Evolutionary conservation across 1,140 invertebrate species (phyloP).

Genomic region (Drosophila busckii): DNA sequence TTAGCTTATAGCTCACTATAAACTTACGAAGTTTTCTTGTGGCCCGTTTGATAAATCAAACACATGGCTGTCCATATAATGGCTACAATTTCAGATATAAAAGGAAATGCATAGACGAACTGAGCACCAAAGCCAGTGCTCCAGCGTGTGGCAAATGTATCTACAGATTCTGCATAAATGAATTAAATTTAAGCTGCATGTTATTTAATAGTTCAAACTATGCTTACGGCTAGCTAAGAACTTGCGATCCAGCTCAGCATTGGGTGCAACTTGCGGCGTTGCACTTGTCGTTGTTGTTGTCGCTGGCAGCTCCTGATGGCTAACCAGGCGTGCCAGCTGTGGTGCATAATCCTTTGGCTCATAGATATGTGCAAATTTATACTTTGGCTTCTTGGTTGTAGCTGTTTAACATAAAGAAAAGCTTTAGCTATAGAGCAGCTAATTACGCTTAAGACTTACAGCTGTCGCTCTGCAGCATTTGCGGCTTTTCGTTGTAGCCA

Average conservation of each 20-base stretch:
- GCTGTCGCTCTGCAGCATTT: slow-evolving; percentile 38
- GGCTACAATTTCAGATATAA: slow-evolving; percentile 67
- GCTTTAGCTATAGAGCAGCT: too few relatives aligned
- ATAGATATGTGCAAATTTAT: slow-evolving; percentile 50
- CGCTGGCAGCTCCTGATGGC: slow-evolving; percentile 16
- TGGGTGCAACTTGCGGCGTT: slow-evolving; percentile 35
- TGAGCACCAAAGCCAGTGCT: slow-evolving; percentile 48
- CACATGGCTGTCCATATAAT: slow-evolving; percentile 77
- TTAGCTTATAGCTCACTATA: not conserved
- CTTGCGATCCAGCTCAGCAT: slow-evolving; percentile 54
- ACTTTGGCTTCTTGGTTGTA: slow-evolving; percentile 47
- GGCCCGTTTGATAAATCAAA: slow-evolving; percentile 68
- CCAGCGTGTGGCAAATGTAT: slow-evolving; percentile 57
- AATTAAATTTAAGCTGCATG: not conserved
- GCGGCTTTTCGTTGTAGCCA: slow-evolving; percentile 16
- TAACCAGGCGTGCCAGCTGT: slow-evolving; percentile 33
- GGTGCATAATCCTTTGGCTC: slow-evolving; percentile 42
- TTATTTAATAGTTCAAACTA: not conserved
- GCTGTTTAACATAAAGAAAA: not conserved
- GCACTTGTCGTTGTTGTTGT: slow-evolving; percentile 22
- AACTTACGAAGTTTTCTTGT: slow-evolving; percentile 62
- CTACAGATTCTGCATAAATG: slow-evolving; percentile 45
- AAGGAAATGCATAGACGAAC: slow-evolving; percentile 66
- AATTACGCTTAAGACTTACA: slow-evolving; percentile 28
- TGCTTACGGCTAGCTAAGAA: slow-evolving; percentile 60